These are phyloP conservation scores for Catocala sponsa DNA, from an alignment of 2,888 invertebrate species.

Conservation along the genomic window DNA sequence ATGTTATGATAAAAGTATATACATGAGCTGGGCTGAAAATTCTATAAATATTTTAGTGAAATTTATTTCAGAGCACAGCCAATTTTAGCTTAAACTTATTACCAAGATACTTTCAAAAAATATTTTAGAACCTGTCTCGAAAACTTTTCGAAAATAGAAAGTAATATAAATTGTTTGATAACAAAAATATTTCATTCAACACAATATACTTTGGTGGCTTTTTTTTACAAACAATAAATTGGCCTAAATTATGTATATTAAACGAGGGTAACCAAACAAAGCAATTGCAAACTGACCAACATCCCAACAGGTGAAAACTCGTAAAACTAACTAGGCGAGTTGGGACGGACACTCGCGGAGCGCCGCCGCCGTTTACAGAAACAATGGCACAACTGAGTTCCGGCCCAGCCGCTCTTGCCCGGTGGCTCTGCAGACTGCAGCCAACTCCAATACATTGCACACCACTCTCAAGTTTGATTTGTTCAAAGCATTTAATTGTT, in stretches of 20 bases:
- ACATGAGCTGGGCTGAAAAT: no score
- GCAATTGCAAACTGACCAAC: constrained; percentile 37
- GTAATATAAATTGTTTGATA: not conserved
- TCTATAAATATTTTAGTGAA: no score
- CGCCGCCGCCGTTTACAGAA: constrained; percentile 59
- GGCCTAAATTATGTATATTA: constrained; percentile 24
- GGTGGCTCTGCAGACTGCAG: constrained; percentile 40
- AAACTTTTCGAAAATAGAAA: not conserved
- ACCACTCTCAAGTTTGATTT: constrained; percentile 37
- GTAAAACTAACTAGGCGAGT: constrained; percentile 56
- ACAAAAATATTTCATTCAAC: no score
- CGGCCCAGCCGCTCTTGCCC: constrained; percentile 37
- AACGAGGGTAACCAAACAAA: constrained; percentile 24
- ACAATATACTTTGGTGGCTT: no score
- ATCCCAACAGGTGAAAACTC: constrained; percentile 55
- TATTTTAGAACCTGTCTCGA: not conserved
- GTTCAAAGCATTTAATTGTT: constrained; percentile 48
- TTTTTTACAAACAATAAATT: no score
- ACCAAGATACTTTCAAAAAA: no score
- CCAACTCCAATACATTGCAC: constrained; percentile 43
- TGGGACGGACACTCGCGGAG: constrained; percentile 51
- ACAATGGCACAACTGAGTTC: constrained; percentile 60
- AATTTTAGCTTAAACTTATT: no score
- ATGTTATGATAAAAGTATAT: no score
- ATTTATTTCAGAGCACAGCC: no score